A percentile compares a stretch with the other conserved stretches of the same genome.
Conservation (phyloP, 2,888 invertebrate species). For the Malthinus seriepunctatus region DNA sequence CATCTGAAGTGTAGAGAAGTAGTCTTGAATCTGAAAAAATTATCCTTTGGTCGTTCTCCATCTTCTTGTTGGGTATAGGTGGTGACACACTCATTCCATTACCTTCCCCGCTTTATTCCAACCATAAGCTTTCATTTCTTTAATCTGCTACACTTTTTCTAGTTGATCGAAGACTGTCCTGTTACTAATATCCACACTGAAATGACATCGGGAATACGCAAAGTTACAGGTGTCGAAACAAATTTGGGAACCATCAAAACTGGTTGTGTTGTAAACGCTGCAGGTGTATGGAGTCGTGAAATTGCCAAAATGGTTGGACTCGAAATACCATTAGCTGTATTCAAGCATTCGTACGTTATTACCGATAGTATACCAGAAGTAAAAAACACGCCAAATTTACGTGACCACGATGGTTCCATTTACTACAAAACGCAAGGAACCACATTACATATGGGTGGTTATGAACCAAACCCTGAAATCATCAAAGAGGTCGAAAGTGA, state of each 20-base stretch:
- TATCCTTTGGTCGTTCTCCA: no score
- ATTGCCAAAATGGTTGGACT: constrained; percentile 70
- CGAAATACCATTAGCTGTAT: constrained; percentile 76
- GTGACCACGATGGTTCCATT: constrained; percentile 83
- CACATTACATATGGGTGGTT: constrained; percentile 82
- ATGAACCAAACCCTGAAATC: constrained; percentile 83
- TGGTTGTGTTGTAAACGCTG: constrained; percentile 76
- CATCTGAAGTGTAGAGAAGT: no score
- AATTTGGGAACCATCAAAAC: constrained; percentile 76
- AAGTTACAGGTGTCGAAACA: constrained; percentile 78
- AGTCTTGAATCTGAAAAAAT: no score
- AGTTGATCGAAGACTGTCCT: constrained; percentile 77
- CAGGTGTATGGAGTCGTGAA: constrained; percentile 82
- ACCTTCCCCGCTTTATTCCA: no score
- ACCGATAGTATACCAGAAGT: constrained; percentile 78
- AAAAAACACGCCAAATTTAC: constrained; percentile 75
- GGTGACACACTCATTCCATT: no score
- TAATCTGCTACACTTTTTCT: constrained; percentile 1
- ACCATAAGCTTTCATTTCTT: no score
- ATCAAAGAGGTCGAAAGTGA: constrained; percentile 75
- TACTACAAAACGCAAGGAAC: constrained; percentile 86
- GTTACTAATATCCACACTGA: constrained; percentile 73
- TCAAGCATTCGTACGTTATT: constrained; percentile 88
- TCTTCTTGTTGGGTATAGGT: no score
- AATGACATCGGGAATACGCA: constrained; percentile 60